phyloP scores from a whole-genome alignment of 2,888 invertebrate species.

The Electrophaes corylata region DNA sequence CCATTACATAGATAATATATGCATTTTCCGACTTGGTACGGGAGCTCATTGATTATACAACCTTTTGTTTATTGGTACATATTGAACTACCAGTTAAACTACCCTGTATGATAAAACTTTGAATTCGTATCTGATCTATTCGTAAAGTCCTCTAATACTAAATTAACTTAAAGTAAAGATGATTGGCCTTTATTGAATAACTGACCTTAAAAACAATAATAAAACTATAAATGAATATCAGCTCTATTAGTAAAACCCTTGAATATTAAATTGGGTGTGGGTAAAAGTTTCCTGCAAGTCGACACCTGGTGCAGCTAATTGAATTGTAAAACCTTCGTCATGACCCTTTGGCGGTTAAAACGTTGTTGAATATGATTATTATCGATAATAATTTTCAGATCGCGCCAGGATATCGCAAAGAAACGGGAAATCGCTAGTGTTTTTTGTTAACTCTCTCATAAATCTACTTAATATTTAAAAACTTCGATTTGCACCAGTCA shows the following conservation, averaged over 20 bases:
- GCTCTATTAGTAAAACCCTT: slow-evolving; percentile 56
- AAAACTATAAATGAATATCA: slow-evolving; percentile 64
- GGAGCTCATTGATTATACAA: too few species aligned
- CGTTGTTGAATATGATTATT: slow-evolving; percentile 75
- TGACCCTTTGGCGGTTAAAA: slow-evolving; percentile 77
- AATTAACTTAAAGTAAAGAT: slow-evolving; percentile 39
- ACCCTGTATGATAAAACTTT: slow-evolving; percentile 59
- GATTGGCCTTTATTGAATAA: background rate
- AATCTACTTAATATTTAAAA: slow-evolving; percentile 15
- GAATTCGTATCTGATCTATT: slow-evolving; percentile 64
- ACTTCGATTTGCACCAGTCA: too few species aligned
- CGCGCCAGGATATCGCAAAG: slow-evolving; percentile 59
- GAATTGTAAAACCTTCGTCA: slow-evolving; percentile 81
- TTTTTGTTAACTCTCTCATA: slow-evolving; percentile 27
- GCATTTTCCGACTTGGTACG: too few species aligned
- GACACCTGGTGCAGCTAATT: slow-evolving; percentile 79
- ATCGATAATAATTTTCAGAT: slow-evolving; percentile 71
- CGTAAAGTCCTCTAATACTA: slow-evolving; percentile 63
- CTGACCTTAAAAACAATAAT: slow-evolving; percentile 39
- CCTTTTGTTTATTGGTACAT: too few species aligned
- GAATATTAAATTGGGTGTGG: slow-evolving; percentile 65
- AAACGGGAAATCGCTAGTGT: slow-evolving; percentile 56
- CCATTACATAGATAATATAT: too few species aligned
- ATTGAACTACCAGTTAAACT: too few species aligned
- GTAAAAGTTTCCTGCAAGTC: slow-evolving; percentile 67